Evolutionary conservation across 2,888 invertebrate genomes (phyloP).

Genomic region (Strigamia transsilvanica): DNA sequence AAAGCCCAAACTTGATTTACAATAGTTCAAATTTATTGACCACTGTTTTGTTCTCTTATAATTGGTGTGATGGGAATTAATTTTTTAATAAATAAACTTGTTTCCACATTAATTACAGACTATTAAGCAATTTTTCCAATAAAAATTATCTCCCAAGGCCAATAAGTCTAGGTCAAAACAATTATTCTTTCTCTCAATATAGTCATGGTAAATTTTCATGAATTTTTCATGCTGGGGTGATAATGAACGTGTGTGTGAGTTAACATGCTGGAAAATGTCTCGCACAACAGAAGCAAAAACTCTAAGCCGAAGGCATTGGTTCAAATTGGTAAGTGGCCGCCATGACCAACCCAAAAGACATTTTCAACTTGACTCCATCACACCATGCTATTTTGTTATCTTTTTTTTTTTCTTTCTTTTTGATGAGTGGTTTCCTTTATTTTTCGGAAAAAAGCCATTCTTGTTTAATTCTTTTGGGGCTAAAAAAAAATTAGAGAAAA

Average conservation of each 20-base stretch:
- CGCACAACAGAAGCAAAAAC: conserved; percentile 28
- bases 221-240: conserved; percentile 37
- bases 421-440: neutral
- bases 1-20: too few relatives aligned
- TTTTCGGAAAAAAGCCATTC: conserved; percentile 6
- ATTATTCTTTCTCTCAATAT: conserved; percentile 48
- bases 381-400: conserved; percentile 3
- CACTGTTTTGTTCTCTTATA: neutral
- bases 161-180: conserved; percentile 38
- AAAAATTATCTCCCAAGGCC: conserved; percentile 22
- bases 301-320: neutral
- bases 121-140: conserved; percentile 21
- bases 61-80: neutral
- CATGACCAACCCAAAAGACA: conserved; percentile 41
- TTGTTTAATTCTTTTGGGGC: neutral
- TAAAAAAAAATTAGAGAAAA: neutral
- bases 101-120: neutral
- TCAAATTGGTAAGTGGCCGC: conserved; percentile 45
- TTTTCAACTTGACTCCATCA: conserved; percentile 6
- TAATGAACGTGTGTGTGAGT: conserved; percentile 11
- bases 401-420: conserved; percentile 5
- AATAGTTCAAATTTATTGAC: too few relatives aligned
- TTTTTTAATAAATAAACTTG: neutral
- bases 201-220: conserved; percentile 25
- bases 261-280: conserved; percentile 27